phyloP scores from a whole-genome alignment of 2,888 invertebrate species.

The Desoria tigrina region DNA sequence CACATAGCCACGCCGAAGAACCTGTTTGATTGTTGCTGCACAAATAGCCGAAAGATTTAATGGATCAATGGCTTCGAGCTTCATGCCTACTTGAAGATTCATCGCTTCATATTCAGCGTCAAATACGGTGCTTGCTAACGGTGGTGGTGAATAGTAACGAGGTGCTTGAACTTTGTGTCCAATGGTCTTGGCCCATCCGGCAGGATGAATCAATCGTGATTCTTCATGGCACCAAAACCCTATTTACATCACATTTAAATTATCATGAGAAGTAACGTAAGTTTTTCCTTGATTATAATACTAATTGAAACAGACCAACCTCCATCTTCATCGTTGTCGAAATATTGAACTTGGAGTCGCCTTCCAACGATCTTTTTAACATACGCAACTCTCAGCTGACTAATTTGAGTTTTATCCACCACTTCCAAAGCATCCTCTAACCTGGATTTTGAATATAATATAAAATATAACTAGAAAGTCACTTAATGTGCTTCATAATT shows the following conservation, averaged over 20 bases:
- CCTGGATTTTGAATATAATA: slow-evolving; percentile 56
- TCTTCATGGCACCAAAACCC: slow-evolving; percentile 95
- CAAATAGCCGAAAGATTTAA: slow-evolving; percentile 90
- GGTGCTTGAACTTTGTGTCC: slow-evolving; percentile 88
- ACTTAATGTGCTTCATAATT: background rate
- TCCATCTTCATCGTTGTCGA: slow-evolving; percentile 65
- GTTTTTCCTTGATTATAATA: background rate
- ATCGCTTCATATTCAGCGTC: slow-evolving; percentile 63
- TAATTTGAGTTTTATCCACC: slow-evolving; percentile 93
- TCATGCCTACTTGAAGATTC: slow-evolving; percentile 74
- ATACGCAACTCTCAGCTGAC: slow-evolving; percentile 82
- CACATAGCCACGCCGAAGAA: slow-evolving; percentile 86
- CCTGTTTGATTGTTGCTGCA: slow-evolving; percentile 92
- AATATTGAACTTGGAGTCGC: slow-evolving; percentile 85
- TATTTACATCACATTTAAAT: slow-evolving; percentile 12
- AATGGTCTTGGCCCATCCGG: slow-evolving; percentile 91
- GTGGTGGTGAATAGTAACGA: slow-evolving; percentile 62
- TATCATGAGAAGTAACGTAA: background rate
- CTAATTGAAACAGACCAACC: slow-evolving; percentile 30
- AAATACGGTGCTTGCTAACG: slow-evolving; percentile 33
- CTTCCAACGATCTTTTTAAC: slow-evolving; percentile 90
- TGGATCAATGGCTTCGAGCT: slow-evolving; percentile 96
- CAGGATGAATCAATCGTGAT: slow-evolving; percentile 89
- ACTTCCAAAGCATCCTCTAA: slow-evolving; percentile 86
- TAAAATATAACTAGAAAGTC: background rate